Conservation (phyloP, 2,797 vertebrate species). For the Poeciliopsis infans region DNA sequence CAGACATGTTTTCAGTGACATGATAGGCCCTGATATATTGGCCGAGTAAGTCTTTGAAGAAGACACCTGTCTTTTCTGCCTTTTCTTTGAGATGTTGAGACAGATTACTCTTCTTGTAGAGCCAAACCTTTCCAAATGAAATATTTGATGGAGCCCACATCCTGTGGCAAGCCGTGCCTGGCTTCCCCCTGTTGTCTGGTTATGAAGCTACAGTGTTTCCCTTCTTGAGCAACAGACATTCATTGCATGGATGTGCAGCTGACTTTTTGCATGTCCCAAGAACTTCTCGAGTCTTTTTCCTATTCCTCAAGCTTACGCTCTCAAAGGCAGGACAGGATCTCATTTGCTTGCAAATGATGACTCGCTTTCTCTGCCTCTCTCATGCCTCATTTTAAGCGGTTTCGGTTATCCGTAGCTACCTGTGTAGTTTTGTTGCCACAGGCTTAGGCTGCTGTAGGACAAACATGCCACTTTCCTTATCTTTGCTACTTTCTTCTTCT, state of each 20-base stretch:
- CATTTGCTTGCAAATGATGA: not conserved
- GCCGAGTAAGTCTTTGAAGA: too few relatives aligned
- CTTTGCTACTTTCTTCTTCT: not conserved
- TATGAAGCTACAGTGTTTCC: not conserved
- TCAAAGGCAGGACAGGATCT: not conserved
- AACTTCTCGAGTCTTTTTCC: not conserved
- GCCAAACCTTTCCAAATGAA: not conserved
- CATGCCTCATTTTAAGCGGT: too few relatives aligned
- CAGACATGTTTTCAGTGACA: too few relatives aligned
- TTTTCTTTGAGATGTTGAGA: not conserved
- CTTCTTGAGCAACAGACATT: not conserved
- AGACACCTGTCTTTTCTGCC: not conserved
- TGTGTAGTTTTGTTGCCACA: not conserved
- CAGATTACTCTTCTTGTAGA: not conserved
- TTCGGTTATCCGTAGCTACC: too few relatives aligned
- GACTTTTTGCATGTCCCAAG: not conserved
- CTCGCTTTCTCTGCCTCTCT: too few relatives aligned
- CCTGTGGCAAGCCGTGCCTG: too few relatives aligned
- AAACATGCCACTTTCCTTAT: not conserved
- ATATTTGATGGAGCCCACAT: not conserved
- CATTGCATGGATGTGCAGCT: not conserved
- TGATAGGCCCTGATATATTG: too few relatives aligned
- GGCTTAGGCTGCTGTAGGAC: not conserved
- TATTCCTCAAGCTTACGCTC: not conserved
- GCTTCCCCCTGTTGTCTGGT: not conserved